Evolutionary conservation across 2,888 invertebrate genomes (phyloP).

Genomic region (Colostygia pectinataria): DNA sequence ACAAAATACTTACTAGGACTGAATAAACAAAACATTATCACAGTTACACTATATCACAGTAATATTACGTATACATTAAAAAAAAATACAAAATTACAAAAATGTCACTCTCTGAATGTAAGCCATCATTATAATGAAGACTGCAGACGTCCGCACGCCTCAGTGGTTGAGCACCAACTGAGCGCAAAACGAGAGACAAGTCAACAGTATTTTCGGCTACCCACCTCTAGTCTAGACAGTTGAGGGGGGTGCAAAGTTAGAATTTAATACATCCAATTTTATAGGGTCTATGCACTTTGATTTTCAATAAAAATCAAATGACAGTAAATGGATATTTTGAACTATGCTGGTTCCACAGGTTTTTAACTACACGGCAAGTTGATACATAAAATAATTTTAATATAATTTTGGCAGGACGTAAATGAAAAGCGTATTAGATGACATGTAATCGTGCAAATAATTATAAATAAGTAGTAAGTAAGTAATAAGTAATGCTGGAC

Average conservation of each 20-base stretch:
- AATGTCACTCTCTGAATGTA: background rate
- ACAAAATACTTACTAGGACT: slow-evolving; percentile 37
- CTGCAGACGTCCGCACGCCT: slow-evolving; percentile 20
- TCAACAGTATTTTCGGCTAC: slow-evolving; percentile 30
- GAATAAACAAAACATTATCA: slow-evolving; percentile 41
- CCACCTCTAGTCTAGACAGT: slow-evolving; percentile 33
- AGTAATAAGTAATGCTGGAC: too few species aligned
- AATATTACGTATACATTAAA: slow-evolving; percentile 8
- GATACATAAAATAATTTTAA: too few species aligned
- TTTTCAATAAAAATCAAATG: slow-evolving; percentile 17
- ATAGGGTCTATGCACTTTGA: slow-evolving; percentile 33
- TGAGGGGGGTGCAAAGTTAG: slow-evolving; percentile 22
- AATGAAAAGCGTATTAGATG: too few species aligned
- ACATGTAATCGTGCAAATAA: too few species aligned
- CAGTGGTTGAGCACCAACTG: slow-evolving; percentile 21
- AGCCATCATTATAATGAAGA: background rate
- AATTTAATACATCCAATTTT: slow-evolving; percentile 30
- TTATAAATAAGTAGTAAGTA: too few species aligned
- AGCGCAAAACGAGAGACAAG: slow-evolving; percentile 9
- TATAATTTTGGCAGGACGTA: too few species aligned
- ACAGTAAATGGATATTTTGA: background rate
- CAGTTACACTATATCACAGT: slow-evolving; percentile 32
- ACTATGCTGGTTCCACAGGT: background rate
- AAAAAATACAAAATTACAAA: slow-evolving; percentile 20
- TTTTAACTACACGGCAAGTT: too few species aligned